Evolutionary conservation across 2,888 invertebrate genomes (phyloP).

Genomic region (Argyresthia albistria): DNA sequence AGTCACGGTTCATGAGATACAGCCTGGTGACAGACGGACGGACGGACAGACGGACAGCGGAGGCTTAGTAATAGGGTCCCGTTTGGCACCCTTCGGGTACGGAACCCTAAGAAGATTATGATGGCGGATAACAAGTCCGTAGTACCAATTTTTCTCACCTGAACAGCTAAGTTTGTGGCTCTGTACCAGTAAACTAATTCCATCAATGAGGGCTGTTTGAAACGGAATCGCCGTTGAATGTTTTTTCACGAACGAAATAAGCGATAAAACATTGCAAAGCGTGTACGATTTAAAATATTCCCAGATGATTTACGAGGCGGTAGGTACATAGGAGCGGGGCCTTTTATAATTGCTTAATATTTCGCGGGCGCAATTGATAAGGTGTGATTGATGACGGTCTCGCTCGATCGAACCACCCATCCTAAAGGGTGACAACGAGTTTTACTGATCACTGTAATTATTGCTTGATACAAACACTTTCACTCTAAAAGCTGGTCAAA

Average conservation of each 20-base stretch:
- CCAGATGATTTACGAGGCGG: conserved; percentile 36
- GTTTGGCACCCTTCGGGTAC: no score
- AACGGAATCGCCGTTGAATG: no score
- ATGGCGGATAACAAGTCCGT: no score
- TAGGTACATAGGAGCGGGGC: conserved; percentile 17
- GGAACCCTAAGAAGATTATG: no score
- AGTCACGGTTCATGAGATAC: no score
- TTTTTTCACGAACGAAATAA: neutral
- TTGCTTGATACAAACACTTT: neutral
- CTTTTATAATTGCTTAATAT: conserved; percentile 57
- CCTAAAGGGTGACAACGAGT: conserved; percentile 6
- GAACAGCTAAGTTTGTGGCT: no score
- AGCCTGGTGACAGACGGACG: no score
- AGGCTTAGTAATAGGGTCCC: no score
- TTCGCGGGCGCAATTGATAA: conserved; percentile 53
- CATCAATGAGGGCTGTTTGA: no score
- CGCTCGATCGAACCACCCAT: conserved; percentile 26
- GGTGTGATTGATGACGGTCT: conserved; percentile 50
- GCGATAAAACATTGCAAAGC: neutral
- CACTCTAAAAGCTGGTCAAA: neutral
- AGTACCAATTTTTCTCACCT: no score
- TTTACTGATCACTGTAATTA: neutral
- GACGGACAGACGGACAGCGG: no score
- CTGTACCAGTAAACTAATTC: no score
- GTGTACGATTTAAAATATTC: conserved; percentile 25